Evolutionary conservation across 2,113 vertebrate genomes (phyloP).

Genomic region (Plecturocebus donacophilus): DNA sequence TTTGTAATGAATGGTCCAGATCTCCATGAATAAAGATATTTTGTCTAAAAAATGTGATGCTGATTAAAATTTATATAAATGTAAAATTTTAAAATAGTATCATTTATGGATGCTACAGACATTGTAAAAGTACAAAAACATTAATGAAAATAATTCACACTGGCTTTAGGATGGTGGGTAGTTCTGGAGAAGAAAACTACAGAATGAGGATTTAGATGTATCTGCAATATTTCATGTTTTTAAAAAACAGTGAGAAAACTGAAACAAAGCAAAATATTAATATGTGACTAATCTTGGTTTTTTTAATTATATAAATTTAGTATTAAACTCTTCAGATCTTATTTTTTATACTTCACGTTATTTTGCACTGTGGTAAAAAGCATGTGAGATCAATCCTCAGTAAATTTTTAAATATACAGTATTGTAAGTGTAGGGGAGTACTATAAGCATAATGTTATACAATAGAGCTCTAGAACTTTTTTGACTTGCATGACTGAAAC

Average conservation of each 20-base stretch:
- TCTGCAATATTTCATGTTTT: not conserved
- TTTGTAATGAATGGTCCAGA: not conserved
- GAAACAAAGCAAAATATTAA: not conserved
- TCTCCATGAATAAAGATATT: not conserved
- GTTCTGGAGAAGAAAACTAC: not conserved
- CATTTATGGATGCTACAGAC: not conserved
- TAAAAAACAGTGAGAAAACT: not conserved
- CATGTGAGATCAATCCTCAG: not conserved
- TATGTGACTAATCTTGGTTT: not conserved
- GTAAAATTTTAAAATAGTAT: not conserved
- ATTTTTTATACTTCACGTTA: not conserved
- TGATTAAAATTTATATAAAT: not conserved
- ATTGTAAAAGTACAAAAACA: not conserved
- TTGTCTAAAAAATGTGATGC: not conserved
- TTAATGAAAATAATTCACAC: not conserved
- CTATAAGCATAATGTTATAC: not conserved
- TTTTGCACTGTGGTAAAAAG: not conserved
- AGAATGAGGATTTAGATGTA: not conserved
- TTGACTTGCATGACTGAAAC: not conserved
- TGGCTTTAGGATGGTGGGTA: not conserved
- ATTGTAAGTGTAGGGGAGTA: not conserved
- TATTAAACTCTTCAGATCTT: not conserved
- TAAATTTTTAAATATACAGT: not conserved
- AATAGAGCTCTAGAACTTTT: not conserved
- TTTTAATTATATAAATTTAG: not conserved